Evolutionary conservation across 2,113 vertebrate species (phyloP), one percentile per base, ranked within the genome.

Genomic region (Cololabis saira): DNA sequence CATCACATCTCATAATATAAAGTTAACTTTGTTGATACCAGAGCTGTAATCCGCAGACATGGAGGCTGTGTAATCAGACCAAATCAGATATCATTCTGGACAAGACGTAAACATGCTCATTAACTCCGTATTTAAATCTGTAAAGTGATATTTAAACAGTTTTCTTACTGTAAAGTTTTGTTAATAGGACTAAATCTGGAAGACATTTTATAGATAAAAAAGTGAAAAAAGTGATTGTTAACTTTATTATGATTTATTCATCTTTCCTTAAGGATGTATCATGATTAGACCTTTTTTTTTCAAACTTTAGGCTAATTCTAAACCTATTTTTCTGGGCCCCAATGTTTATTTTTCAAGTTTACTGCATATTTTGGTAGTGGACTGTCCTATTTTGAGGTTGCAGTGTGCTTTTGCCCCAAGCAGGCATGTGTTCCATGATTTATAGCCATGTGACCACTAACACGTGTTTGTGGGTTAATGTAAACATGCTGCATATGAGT

Each of bases 401-500:
- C 5, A 12, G 15, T 1, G 3, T 45, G 44, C 27, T 5, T 42
- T 54, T 45, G 30, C 41, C 21, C 55, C 24, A 12, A 52, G 2
- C 9, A 45, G 47, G 48, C 18, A 45, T 59, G 16, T 15, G 37
- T 21, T 18, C 13, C 11, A n/a, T 52, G 53, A 82, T 72, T 52
- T 53, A 77, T 5, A 4, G 12, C 43, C 51, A 19, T 50, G 30
- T 53, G 54, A 67, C 67, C 49, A 41, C 70, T 70, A 57, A 45
- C 55, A 54, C 52, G 56, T 13, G 67, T 84, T 69, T 61, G 68
- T 50, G 61, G 8, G 24, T 50, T 22, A n/a, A 40, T 62, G 76
- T 61, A 75, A 82, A 81, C 66, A 63, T 10, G 1, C 18, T 64
- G 19, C 41, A 12, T 16, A 12, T 21, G 33, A 71, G n/a, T 76